phyloP scores from a whole-genome alignment of 2,888 invertebrate species.

The Caenorhabditis sulstoni region DNA sequence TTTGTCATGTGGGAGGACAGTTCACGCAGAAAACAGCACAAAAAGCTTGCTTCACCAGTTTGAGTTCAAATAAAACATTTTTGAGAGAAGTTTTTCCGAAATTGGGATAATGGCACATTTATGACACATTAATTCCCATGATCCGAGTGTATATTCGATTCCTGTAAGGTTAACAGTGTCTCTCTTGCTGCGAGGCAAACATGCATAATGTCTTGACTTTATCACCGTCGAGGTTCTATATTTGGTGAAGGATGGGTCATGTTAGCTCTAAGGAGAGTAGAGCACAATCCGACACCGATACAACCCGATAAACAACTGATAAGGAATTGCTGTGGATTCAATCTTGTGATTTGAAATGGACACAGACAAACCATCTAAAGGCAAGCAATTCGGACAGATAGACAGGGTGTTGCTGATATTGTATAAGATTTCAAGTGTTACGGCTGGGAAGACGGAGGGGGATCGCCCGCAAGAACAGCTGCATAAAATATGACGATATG shows the following conservation, averaged over 20 bases:
- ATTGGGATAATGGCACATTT: no score
- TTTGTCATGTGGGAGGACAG: no score
- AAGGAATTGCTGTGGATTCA: constrained; percentile 39
- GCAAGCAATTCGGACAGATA: constrained; percentile 31
- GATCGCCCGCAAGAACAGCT: no score
- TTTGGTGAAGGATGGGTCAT: constrained; percentile 20
- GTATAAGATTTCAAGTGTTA: neutral
- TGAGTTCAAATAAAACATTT: no score
- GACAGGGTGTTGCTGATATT: constrained; percentile 4
- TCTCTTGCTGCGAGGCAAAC: neutral
- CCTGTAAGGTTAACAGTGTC: no score
- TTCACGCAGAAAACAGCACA: no score
- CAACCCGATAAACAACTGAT: constrained; percentile 46
- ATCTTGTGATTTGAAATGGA: constrained; percentile 33
- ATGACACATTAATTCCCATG: no score
- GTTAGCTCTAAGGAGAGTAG: constrained; percentile 16
- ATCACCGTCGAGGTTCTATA: constrained; percentile 20
- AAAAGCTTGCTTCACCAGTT: no score
- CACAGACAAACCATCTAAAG: constrained; percentile 2
- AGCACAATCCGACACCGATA: constrained; percentile 33
- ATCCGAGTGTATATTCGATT: no score
- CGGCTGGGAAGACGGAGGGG: neutral
- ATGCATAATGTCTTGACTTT: constrained; percentile 14
- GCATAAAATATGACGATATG: no score
- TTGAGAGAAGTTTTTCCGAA: no score